These are phyloP conservation scores for Diploscapter pachys DNA, from an alignment of 1,140 invertebrate species.

Conservation along the genomic window DNA sequence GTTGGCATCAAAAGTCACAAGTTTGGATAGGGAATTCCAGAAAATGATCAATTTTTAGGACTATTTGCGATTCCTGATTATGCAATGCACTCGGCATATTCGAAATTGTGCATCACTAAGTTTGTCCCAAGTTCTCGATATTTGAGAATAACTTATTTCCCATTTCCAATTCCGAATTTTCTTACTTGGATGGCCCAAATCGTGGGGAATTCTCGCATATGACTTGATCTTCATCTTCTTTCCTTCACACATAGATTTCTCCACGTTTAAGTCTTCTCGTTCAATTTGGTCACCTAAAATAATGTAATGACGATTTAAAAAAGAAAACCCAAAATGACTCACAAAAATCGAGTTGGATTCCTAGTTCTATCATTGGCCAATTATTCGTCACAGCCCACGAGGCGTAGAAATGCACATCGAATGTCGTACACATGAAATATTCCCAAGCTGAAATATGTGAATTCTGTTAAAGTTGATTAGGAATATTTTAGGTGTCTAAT, in stretches of 20 bases:
- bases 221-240: constrained; percentile 15
- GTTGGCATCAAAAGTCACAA: not conserved
- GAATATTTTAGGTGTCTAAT: not conserved
- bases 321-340: not conserved
- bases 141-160: constrained; percentile 1
- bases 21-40: not conserved
- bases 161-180: not conserved
- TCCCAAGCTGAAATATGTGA: constrained; percentile 70
- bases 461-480: not conserved
- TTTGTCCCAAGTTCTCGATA: not conserved
- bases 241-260: constrained; percentile 11
- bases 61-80: not conserved
- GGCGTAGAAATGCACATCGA: constrained; percentile 93
- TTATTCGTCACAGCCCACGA: constrained; percentile 80
- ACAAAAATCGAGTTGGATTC: constrained; percentile 75
- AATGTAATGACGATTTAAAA: not conserved
- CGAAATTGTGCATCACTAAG: not conserved
- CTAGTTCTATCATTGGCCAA: constrained; percentile 83
- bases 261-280: constrained; percentile 21
- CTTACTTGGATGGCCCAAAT: constrained; percentile 82
- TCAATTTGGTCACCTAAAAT: constrained; percentile 38
- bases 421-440: constrained; percentile 91
- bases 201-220: constrained; percentile 74
- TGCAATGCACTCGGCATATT: not conserved
- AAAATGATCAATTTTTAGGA: not conserved